Evolutionary conservation across 2,888 invertebrate species (phyloP), one percentile per base, ranked within the genome.

Genomic region (Kuschelorhynchus macadamiae): DNA sequence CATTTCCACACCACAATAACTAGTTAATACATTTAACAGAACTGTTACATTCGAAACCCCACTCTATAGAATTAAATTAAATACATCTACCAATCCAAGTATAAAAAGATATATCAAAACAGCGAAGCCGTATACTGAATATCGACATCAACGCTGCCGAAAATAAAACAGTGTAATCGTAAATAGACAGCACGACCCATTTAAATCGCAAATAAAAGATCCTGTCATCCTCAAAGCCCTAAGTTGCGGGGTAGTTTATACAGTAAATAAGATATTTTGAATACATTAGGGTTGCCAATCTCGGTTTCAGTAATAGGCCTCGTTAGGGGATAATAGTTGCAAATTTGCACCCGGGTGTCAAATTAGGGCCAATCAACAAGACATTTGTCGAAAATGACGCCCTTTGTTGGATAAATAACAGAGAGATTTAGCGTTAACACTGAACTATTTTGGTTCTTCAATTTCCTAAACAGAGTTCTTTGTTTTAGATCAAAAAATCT

Each of bases 181-280:
- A 41, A 41, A 20, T 20, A 36, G 12, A 53, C 4, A 39, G 21
- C 18, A 39, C 20, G n/a, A 9, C 42, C 32, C 50, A 65, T 47
- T 66, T 66, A 59, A 59, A 46, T 44, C 52, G 14, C 46, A 46
- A 53, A 66, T 53, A 47, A 66, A 65, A 53, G 53, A 53, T 17
- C 36, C 42, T 14, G 12, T 33, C 56, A 61, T n/a, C 53, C 60
- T 33, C 42, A 49, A 61, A 60, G 60, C 60, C 57, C 30, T 12
- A 33, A 64, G 56, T 36, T 64, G 49, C 21, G 32, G 56, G 41
- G 59, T 52, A 60, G 60, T 63, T 68, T 69, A 57, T 59, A 57
- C 69, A 50, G 64, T 69, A 69, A 69, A 69, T 69, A 69, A 69
- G 69, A 69, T 69, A 64, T 69, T 69, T 64, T 69, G 69, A 69